A percentile compares a stretch with the other conserved stretches of the same genome.
These are phyloP conservation scores for Sebastes matsubarae DNA, from an alignment of 2,797 vertebrate species.

Conservation along the genomic window DNA sequence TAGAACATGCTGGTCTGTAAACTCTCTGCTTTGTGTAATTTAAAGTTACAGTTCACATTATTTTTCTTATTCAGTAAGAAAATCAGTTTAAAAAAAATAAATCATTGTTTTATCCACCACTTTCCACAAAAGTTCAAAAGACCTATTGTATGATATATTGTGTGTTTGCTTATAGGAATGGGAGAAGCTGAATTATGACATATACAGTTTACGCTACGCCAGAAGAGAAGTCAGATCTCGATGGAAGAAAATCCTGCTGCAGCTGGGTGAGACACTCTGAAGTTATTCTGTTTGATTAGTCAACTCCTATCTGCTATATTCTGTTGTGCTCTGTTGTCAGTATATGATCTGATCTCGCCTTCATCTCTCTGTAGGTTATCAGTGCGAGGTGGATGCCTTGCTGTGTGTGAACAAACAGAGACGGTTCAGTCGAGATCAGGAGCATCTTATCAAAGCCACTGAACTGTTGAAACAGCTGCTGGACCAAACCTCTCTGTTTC, in stretches of 20 bases:
- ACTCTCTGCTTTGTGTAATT: background rate
- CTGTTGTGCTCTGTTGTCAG: too few relatives aligned
- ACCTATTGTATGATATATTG: background rate
- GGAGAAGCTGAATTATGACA: constrained; percentile 95
- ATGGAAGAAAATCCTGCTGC: constrained; percentile 91
- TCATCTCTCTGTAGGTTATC: constrained; percentile 84
- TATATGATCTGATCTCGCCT: background rate
- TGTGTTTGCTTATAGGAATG: constrained; percentile 84
- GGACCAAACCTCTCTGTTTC: constrained; percentile 90
- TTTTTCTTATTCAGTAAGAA: background rate
- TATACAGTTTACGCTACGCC: constrained; percentile 85
- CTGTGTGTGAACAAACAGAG: constrained; percentile 88
- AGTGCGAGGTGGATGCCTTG: constrained; percentile 89
- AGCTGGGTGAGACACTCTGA: constrained; percentile 83
- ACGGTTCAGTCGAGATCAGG: constrained; percentile 80
- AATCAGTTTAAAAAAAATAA: background rate
- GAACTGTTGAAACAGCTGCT: constrained; percentile 86
- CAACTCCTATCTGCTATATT: background rate
- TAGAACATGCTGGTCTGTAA: background rate
- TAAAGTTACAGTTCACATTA: background rate
- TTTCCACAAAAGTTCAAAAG: background rate
- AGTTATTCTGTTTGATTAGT: background rate
- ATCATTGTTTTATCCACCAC: background rate
- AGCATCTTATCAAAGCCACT: constrained; percentile 83
- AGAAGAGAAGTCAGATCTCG: constrained; percentile 87